phyloP scores from a whole-genome alignment of 92 coral and sea anemone genomes.

The Phymanthus crucifer region DNA sequence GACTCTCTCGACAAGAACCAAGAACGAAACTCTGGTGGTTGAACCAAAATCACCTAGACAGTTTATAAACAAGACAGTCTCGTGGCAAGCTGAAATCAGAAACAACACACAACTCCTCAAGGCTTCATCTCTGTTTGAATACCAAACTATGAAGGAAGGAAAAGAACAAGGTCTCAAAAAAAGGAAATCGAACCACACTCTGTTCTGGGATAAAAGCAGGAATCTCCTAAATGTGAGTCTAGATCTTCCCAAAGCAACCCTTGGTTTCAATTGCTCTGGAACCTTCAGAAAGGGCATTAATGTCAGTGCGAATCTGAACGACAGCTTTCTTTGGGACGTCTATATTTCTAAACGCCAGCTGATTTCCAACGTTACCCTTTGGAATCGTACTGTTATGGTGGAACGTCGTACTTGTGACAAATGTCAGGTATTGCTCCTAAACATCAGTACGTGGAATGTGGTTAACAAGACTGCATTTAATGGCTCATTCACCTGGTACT shows the following conservation, averaged over 20 bases:
- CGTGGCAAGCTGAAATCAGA: constrained; percentile 34
- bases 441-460: constrained; percentile 73
- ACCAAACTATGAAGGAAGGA: neutral
- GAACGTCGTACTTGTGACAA: constrained; percentile 54
- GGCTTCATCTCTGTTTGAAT: constrained; percentile 25
- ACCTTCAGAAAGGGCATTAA: constrained; percentile 51
- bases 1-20: constrained; percentile 57
- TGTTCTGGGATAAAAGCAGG: constrained; percentile 40
- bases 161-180: no score
- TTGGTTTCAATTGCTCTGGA: constrained; percentile 61
- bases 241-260: constrained; percentile 46
- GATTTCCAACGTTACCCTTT: constrained; percentile 55
- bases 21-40: constrained; percentile 1
- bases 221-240: constrained; percentile 49
- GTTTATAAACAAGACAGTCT: neutral
- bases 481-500: constrained; percentile 55
- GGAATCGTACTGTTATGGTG: constrained; percentile 67
- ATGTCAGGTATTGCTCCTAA: constrained; percentile 44
- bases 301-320: constrained; percentile 47
- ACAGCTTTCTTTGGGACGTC: constrained; percentile 56
- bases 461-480: constrained; percentile 52
- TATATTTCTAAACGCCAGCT: constrained; percentile 44
- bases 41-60: neutral
- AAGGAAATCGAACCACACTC: constrained; percentile 44
- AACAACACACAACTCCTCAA: constrained; percentile 50